phyloP scores from a whole-genome alignment of 2,888 invertebrate genomes.

The Thecocarcelia acutangulata region DNA sequence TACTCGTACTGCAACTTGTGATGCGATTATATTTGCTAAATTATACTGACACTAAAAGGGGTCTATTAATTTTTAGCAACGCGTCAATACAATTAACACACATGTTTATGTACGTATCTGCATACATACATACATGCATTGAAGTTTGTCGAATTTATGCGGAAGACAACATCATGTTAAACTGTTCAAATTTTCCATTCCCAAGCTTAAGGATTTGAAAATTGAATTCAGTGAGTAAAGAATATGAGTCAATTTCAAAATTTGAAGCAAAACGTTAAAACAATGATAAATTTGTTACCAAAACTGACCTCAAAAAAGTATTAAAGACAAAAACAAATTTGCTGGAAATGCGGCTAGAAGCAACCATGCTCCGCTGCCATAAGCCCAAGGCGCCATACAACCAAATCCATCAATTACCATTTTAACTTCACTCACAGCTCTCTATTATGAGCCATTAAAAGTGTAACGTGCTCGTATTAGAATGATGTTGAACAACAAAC shows the following conservation, averaged over 20 bases:
- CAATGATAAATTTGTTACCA: slow-evolving; percentile 69
- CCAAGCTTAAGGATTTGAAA: background rate
- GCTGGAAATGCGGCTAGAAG: slow-evolving; percentile 41
- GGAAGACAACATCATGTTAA: slow-evolving; percentile 63
- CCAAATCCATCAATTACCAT: slow-evolving; percentile 79
- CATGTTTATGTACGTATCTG: too few relatives aligned
- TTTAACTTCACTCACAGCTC: slow-evolving; percentile 73
- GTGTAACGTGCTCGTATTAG: slow-evolving; percentile 70
- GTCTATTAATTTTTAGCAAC: background rate
- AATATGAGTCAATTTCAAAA: slow-evolving; percentile 36
- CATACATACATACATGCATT: slow-evolving; percentile 45
- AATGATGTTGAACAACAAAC: slow-evolving; percentile 12
- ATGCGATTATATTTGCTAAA: slow-evolving; percentile 30
- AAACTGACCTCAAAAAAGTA: slow-evolving; percentile 45
- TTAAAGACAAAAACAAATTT: slow-evolving; percentile 49
- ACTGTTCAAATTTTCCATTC: slow-evolving; percentile 30
- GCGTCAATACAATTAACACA: slow-evolving; percentile 50
- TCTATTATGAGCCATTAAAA: slow-evolving; percentile 76
- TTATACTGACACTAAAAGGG: slow-evolving; percentile 27
- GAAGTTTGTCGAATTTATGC: slow-evolving; percentile 45
- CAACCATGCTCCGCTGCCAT: slow-evolving; percentile 70
- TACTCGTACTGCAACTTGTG: too few relatives aligned
- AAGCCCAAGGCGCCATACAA: slow-evolving; percentile 75
- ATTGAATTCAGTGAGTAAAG: background rate
- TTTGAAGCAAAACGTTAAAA: slow-evolving; percentile 12